Conservation (phyloP, 1,140 invertebrate species). For the Drosophila watanabei region DNA sequence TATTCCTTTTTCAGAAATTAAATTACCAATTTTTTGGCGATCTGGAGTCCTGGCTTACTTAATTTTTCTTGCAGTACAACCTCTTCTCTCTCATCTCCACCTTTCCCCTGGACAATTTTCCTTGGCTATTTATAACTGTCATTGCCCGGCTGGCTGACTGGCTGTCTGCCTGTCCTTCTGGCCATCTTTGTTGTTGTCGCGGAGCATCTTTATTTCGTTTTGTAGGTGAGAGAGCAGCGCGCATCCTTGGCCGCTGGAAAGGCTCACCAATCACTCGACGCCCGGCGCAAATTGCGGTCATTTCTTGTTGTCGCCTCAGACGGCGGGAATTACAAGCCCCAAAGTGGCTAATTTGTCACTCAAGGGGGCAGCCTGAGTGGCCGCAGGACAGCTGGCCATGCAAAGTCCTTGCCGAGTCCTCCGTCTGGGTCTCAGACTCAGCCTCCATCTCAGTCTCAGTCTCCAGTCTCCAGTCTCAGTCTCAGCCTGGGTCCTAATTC, state of each 20-base stretch:
- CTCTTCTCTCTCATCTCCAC: conserved; percentile 3
- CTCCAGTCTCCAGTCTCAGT: background rate
- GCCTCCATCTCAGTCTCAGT: background rate
- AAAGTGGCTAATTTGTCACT: conserved; percentile 83
- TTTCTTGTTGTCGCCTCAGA: conserved; percentile 80
- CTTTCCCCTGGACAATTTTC: conserved; percentile 66
- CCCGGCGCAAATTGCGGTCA: conserved; percentile 79
- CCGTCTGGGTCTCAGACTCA: background rate
- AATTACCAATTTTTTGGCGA: no score
- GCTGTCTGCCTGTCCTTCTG: background rate
- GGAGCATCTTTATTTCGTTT: conserved; percentile 64
- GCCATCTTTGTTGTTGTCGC: conserved; percentile 26
- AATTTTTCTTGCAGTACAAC: conserved; percentile 19
- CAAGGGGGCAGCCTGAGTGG: conserved; percentile 30
- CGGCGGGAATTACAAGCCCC: conserved; percentile 55
- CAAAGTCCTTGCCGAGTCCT: conserved; percentile 28
- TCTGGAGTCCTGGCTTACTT: background rate
- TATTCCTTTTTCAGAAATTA: background rate
- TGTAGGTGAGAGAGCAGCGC: conserved; percentile 57
- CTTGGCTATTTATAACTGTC: conserved; percentile 82
- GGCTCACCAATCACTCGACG: conserved; percentile 73
- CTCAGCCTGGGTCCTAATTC: conserved; percentile 56
- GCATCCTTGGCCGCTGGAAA: conserved; percentile 39
- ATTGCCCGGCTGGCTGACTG: conserved; percentile 41
- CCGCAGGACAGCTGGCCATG: conserved; percentile 44